These are phyloP conservation scores for Campopleginae sp. DNA, from an alignment of 2,888 invertebrate genomes.

Conservation along the genomic window DNA sequence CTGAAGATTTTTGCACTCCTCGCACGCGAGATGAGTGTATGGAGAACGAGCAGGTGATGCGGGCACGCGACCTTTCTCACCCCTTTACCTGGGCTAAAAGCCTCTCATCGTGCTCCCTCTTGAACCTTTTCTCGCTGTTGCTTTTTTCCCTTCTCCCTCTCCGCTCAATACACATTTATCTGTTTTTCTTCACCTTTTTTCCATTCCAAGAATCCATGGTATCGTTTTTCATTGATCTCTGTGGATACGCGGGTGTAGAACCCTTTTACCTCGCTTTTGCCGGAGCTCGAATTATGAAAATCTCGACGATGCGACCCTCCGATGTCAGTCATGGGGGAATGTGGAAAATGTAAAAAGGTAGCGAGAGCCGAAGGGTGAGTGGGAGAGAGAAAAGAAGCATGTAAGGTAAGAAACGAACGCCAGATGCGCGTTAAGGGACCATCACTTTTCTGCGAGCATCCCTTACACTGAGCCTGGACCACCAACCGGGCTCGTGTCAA, in stretches of 20 bases:
- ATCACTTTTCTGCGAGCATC: conserved; percentile 70
- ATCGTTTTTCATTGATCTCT: conserved; percentile 62
- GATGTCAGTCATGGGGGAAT: conserved; percentile 27
- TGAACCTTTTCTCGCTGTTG: conserved; percentile 26
- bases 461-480: conserved; percentile 69
- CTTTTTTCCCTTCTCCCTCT: conserved; percentile 6
- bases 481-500: conserved; percentile 78
- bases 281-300: conserved; percentile 73
- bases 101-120: conserved; percentile 37
- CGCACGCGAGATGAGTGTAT: conserved; percentile 26
- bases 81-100: conserved; percentile 58
- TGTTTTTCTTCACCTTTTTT: conserved; percentile 47
- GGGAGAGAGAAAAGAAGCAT: not conserved
- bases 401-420: conserved; percentile 51
- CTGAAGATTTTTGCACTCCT: conserved; percentile 63
- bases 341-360: conserved; percentile 25
- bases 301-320: conserved; percentile 68
- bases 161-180: conserved; percentile 17
- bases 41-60: conserved; percentile 76
- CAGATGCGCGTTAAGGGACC: conserved; percentile 72
- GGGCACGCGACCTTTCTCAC: conserved; percentile 78
- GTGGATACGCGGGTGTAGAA: conserved; percentile 37
- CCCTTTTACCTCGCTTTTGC: conserved; percentile 49
- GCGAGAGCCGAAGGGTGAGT: conserved; percentile 23
- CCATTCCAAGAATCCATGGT: conserved; percentile 55